Evolutionary conservation across 2,113 vertebrate genomes (phyloP).

Genomic region (Ondatra zibethicus): DNA sequence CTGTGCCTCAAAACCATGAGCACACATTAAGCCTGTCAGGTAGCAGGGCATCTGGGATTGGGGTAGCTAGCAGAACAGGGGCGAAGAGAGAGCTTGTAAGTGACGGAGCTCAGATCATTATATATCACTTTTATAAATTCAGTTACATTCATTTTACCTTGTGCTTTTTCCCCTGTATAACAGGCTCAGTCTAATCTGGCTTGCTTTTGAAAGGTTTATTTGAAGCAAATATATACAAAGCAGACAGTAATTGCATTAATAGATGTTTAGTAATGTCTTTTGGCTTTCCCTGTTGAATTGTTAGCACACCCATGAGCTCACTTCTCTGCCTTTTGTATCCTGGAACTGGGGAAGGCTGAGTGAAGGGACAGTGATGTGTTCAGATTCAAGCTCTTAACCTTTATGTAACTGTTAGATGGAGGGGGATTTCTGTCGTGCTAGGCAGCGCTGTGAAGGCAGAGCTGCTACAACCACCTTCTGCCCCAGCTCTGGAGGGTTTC

Average conservation of each 20-base stretch:
- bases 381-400: not conserved
- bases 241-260: not conserved
- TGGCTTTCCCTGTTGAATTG: not conserved
- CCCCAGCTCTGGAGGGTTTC: not conserved
- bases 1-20: not conserved
- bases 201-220: not conserved
- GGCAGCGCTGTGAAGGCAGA: not conserved
- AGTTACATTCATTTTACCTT: constrained; percentile 17
- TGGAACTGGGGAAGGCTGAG: not conserved
- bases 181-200: not conserved
- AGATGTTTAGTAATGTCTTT: not conserved
- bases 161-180: not conserved
- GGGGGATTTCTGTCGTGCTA: not conserved
- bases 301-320: constrained; percentile 11
- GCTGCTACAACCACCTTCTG: not conserved
- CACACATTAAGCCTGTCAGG: not conserved
- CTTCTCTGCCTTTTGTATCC: not conserved
- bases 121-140: not conserved
- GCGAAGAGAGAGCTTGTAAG: not conserved
- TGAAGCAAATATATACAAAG: constrained; percentile 12
- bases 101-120: not conserved
- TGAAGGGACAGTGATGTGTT: not conserved
- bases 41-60: not conserved
- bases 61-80: not conserved
- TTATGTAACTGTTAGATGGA: not conserved